A percentile compares a stretch with the other conserved stretches of the same genome.
Evolutionary conservation across 1,140 invertebrate species (phyloP).

Genomic region (Ladona fulva): DNA sequence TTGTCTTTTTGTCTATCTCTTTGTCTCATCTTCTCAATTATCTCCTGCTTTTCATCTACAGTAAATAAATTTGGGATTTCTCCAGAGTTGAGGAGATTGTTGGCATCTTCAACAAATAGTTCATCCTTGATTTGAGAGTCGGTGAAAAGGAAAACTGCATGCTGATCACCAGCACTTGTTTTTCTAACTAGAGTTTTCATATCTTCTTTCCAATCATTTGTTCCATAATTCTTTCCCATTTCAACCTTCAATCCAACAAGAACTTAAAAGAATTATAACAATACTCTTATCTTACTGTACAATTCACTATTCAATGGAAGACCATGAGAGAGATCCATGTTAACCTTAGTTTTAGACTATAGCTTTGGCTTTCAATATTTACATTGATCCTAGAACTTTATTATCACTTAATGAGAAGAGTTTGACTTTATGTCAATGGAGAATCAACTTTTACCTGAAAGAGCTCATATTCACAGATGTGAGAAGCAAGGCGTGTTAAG

Average conservation of each 20-base stretch:
- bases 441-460: slow-evolving; percentile 42
- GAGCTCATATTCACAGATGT: slow-evolving; percentile 89
- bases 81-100: slow-evolving; percentile 86
- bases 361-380: too few relatives aligned
- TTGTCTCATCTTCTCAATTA: slow-evolving; percentile 88
- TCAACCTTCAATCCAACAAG: slow-evolving; percentile 56
- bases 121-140: slow-evolving; percentile 89
- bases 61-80: slow-evolving; percentile 88
- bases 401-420: background rate
- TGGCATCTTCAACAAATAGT: slow-evolving; percentile 87
- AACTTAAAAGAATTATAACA: too few relatives aligned
- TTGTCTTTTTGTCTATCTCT: slow-evolving; percentile 85
- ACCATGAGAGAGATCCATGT: too few relatives aligned
- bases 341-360: too few relatives aligned
- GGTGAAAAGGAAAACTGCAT: slow-evolving; percentile 84
- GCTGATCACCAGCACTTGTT: slow-evolving; percentile 68
- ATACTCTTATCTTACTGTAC: too few relatives aligned
- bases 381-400: background rate
- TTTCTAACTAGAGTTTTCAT: slow-evolving; percentile 71
- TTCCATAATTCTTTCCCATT: slow-evolving; percentile 77
- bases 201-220: slow-evolving; percentile 83
- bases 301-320: too few relatives aligned
- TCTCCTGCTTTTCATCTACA: slow-evolving; percentile 80
- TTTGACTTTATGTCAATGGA: background rate
- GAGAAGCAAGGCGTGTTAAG: slow-evolving; percentile 75